phyloP scores from a whole-genome alignment of 2,888 invertebrate genomes.

The Zaprionus bogoriensis region DNA sequence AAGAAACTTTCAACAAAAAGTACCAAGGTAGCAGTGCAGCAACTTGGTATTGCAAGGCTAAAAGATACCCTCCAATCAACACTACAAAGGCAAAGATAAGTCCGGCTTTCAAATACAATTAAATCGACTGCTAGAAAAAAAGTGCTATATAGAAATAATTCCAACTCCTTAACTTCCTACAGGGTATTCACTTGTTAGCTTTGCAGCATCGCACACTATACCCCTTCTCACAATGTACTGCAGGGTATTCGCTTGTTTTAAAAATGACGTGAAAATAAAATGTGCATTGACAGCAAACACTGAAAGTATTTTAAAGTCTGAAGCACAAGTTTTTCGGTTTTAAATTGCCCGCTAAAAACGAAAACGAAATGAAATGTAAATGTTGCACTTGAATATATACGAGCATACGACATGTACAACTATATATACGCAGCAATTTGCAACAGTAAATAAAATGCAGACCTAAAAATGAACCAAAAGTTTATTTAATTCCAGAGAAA shows the following conservation, averaged over 20 bases:
- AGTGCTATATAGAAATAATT: no score
- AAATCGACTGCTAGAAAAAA: no score
- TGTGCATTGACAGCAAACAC: slow-evolving; percentile 59
- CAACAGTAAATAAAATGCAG: background rate
- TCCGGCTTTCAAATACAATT: no score
- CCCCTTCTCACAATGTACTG: background rate
- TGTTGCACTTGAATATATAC: background rate
- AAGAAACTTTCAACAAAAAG: slow-evolving; percentile 19
- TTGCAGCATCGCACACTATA: no score
- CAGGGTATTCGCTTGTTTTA: background rate
- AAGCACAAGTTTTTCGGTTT: slow-evolving; percentile 5
- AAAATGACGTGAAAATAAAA: slow-evolving; percentile 30
- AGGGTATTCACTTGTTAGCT: no score
- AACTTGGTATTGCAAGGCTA: no score
- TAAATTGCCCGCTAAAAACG: slow-evolving; percentile 11
- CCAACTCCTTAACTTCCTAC: no score
- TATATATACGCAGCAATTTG: background rate
- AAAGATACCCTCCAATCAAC: background rate
- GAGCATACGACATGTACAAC: background rate
- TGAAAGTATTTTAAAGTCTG: slow-evolving; percentile 58
- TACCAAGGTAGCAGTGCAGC: background rate
- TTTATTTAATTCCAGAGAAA: background rate
- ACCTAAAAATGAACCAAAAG: background rate
- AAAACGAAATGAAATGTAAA: background rate
- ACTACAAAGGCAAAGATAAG: no score